Evolutionary conservation across 2,888 invertebrate genomes (phyloP), one percentile per base, ranked within the genome.

Genomic region (Leptopterna dolabrata): DNA sequence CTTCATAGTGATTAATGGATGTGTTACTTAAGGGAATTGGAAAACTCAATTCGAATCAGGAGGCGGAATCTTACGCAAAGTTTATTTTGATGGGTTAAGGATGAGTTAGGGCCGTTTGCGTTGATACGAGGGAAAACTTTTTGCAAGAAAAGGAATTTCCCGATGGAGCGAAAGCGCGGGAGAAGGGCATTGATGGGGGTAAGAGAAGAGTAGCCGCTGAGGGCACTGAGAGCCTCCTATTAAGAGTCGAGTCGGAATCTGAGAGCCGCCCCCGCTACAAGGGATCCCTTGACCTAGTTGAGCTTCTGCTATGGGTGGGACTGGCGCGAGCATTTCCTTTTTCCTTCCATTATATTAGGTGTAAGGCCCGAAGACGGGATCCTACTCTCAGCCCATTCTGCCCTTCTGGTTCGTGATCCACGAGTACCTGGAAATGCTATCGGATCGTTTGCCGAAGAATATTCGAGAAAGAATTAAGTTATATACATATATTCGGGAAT

Each of bases 281-380:
- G 63, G 63, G 63, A 63, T 63, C 63, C 63, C 63, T 63, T 63
- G 63, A 63, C 63, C 63, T 63, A 63, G 63, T 63, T 63, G 63
- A 11, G 63, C 19, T 9, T n/a, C 19, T 19, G 63, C 63, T 63
- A 63, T 63, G 63, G 63, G 24, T 24, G 63, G 9, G 9, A 11
- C 63, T n/a, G n/a, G 13, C 63, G 24, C 19, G 63, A 63, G 24
- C 63, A 63, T 63, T 63, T 63, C 63, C 63, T 63, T 63, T 36
- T 63, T 27, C 63, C 27, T 63, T 63, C 63, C 63, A 63, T 63
- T 63, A 63, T 27, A 24, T 63, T 24, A 24, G 63, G 63, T 63
- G 63, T 63, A n/a, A n/a, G n/a, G n/a, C n/a, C 24, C 63, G 63
- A 63, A n/a, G 63, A 13, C 0, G 63, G 63, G n/a, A n/a, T n/a